A percentile compares a stretch with the other conserved stretches of the same genome.
Evolutionary conservation across 1,140 invertebrate species (phyloP).

Genomic region (Drosophila seguyi): DNA sequence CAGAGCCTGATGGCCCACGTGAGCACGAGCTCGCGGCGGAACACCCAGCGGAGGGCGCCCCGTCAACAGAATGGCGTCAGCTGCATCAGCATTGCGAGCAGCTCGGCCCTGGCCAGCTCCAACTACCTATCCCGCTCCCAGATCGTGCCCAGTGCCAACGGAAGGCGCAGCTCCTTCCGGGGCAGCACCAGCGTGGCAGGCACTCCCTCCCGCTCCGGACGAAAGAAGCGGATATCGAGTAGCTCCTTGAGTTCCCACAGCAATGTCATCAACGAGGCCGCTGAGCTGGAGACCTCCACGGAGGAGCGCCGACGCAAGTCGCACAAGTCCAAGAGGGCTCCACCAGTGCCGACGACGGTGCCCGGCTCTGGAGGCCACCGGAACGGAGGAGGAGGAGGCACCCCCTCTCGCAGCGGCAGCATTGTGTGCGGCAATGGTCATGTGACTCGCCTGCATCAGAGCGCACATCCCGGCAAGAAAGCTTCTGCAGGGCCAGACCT

Average conservation of each 20-base stretch:
- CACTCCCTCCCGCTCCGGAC: conserved; percentile 85
- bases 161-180: conserved; percentile 76
- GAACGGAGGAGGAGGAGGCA: background rate
- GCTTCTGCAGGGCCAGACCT: conserved; percentile 6
- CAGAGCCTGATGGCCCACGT: conserved; percentile 93
- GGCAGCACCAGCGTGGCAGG: conserved; percentile 51
- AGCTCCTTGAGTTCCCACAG: conserved; percentile 88
- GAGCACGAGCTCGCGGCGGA: conserved; percentile 81
- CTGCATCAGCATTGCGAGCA: conserved; percentile 89
- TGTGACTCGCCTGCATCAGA: conserved; percentile 56
- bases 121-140: conserved; percentile 83
- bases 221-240: conserved; percentile 87
- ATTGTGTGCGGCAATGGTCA: conserved; percentile 71
- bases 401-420: conserved; percentile 25
- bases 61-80: conserved; percentile 90
- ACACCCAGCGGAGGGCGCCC: conserved; percentile 86
- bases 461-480: conserved; percentile 46
- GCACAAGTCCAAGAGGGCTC: conserved; percentile 79
- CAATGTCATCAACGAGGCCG: conserved; percentile 85
- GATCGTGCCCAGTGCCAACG: conserved; percentile 45
- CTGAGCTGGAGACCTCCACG: conserved; percentile 77
- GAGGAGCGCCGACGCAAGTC: conserved; percentile 83
- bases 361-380: conserved; percentile 41
- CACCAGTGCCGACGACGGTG: conserved; percentile 68
- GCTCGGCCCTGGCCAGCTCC: conserved; percentile 84